A percentile compares a stretch with the other conserved stretches of the same genome.
Evolutionary conservation across 2,888 invertebrate species (phyloP).

Genomic region (Tenthredo scrophulariae): DNA sequence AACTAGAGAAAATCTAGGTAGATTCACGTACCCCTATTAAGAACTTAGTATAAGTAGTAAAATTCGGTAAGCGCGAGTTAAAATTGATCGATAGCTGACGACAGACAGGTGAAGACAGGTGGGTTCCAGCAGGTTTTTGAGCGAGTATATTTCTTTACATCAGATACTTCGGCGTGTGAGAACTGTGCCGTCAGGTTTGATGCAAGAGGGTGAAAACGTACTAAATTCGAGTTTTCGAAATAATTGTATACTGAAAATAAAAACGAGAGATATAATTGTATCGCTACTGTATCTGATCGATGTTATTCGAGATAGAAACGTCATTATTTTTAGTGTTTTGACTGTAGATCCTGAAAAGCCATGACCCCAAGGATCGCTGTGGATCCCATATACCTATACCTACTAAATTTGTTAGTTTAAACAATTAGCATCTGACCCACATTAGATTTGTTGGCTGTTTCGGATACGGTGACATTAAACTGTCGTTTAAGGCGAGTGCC

Average conservation of each 20-base stretch:
- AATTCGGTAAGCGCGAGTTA: slow-evolving; percentile 11
- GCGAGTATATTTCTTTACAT: slow-evolving; percentile 10
- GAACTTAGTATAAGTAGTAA: neutral
- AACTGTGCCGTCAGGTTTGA: slow-evolving; percentile 16
- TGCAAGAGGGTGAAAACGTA: neutral
- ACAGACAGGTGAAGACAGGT: slow-evolving; percentile 42
- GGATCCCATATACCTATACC: neutral
- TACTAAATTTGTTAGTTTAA: slow-evolving; percentile 22
- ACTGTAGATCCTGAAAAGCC: neutral
- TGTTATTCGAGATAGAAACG: neutral
- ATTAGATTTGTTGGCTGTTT: slow-evolving; percentile 54
- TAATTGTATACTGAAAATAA: neutral
- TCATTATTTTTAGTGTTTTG: neutral
- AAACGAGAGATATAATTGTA: neutral
- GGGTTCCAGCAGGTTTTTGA: slow-evolving; percentile 39
- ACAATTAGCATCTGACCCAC: slow-evolving; percentile 55
- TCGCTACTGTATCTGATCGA: neutral
- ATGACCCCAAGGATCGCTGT: neutral
- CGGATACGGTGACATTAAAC: slow-evolving; percentile 44
- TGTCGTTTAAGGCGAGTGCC: slow-evolving; percentile 50
- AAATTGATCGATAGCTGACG: slow-evolving; percentile 6
- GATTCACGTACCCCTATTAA: neutral
- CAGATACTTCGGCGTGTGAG: neutral
- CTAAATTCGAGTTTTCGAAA: neutral
- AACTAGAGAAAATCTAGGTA: neutral